Evolutionary conservation across 2,113 vertebrate species (phyloP).

Genomic region (Psammodynastes pulverulentus): DNA sequence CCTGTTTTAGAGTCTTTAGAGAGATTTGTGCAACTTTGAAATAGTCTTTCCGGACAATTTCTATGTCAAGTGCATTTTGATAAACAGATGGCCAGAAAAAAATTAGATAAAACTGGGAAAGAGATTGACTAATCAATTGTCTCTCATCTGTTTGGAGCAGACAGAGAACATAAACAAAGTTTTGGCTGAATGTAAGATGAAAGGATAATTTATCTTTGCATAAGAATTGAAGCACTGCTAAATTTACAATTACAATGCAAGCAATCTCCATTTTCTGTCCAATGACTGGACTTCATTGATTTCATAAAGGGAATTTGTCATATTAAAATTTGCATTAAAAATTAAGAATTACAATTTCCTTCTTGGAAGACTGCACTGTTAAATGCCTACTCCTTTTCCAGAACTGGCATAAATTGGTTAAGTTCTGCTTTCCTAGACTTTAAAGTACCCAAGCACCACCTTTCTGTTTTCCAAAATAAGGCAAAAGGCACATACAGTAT

Average conservation of each 20-base stretch:
- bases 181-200: neutral
- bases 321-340: neutral
- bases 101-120: neutral
- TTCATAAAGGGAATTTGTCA: neutral
- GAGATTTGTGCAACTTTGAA: neutral
- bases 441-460: neutral
- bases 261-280: neutral
- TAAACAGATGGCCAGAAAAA: neutral
- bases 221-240: neutral
- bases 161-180: neutral
- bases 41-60: neutral
- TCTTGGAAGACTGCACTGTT: neutral
- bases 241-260: neutral
- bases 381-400: neutral
- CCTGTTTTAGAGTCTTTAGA: neutral
- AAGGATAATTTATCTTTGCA: neutral
- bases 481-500: neutral
- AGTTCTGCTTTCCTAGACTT: neutral
- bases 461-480: neutral
- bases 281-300: neutral
- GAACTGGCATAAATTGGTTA: neutral
- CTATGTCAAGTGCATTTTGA: neutral
- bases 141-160: conserved; percentile 8
- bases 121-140: conserved; percentile 1
- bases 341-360: neutral